A percentile compares a stretch with the other conserved stretches of the same genome.
phyloP scores from a whole-genome alignment of 2,113 vertebrate species.

The Eleginops maclovinus region DNA sequence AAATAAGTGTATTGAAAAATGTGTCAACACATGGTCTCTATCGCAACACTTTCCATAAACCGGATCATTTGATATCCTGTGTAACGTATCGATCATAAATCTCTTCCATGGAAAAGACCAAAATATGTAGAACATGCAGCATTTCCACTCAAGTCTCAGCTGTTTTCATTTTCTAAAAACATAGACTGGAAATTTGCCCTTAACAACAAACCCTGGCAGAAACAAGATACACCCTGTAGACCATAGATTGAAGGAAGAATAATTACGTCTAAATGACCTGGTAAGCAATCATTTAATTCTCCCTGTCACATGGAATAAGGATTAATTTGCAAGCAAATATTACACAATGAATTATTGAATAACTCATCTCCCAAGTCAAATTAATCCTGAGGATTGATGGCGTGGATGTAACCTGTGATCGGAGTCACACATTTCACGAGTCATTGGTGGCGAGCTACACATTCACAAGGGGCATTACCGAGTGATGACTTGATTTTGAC shows the following conservation, averaged over 20 bases:
- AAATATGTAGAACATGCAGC: constrained; percentile 67
- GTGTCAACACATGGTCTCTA: neutral
- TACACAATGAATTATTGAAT: constrained; percentile 83
- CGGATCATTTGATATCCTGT: constrained; percentile 21
- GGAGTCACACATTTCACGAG: constrained; percentile 66
- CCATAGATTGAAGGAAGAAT: constrained; percentile 72
- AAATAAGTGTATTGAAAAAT: constrained; percentile 12
- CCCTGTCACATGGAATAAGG: constrained; percentile 78
- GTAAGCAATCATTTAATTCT: constrained; percentile 82
- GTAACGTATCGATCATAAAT: constrained; percentile 59
- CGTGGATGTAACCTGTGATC: constrained; percentile 75
- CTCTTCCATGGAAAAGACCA: constrained; percentile 44
- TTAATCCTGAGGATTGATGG: constrained; percentile 81
- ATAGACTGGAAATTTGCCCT: constrained; percentile 48
- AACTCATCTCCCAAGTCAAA: constrained; percentile 77
- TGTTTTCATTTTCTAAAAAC: constrained; percentile 65
- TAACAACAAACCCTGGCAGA: constrained; percentile 67
- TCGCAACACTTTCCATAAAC: neutral
- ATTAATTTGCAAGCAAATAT: constrained; percentile 82
- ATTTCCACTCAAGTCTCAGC: constrained; percentile 60
- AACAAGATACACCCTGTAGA: constrained; percentile 29
- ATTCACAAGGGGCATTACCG: constrained; percentile 50
- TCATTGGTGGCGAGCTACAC: constrained; percentile 43
- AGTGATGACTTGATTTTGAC: constrained; percentile 70
- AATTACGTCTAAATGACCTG: constrained; percentile 81